phyloP scores from a whole-genome alignment of 2,113 vertebrate genomes.

The Abramis brama region DNA sequence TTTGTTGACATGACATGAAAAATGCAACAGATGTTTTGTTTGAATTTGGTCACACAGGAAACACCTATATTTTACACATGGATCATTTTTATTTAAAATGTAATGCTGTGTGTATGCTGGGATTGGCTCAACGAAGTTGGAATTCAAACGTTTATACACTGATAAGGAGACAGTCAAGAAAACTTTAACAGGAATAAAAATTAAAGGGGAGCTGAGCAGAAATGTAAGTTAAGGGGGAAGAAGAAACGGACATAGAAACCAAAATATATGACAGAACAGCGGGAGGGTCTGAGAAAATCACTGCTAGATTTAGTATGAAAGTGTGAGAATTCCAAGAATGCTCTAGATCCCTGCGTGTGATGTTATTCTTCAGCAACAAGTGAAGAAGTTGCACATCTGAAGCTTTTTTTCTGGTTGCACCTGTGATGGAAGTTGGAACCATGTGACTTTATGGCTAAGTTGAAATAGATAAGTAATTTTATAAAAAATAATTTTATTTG shows the following conservation, averaged over 20 bases:
- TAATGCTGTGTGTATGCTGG: not conserved
- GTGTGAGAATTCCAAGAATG: not conserved
- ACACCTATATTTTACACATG: not conserved
- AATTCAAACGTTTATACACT: not conserved
- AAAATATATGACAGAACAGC: not conserved
- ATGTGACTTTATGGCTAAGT: not conserved
- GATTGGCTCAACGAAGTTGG: not conserved
- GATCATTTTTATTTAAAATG: not conserved
- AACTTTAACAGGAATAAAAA: not conserved
- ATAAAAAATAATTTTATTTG: not conserved
- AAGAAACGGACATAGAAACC: not conserved
- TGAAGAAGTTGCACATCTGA: not conserved
- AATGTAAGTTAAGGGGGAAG: not conserved
- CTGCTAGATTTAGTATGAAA: not conserved
- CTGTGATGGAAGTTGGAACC: not conserved
- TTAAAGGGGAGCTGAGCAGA: not conserved
- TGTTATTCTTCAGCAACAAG: not conserved
- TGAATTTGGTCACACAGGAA: not conserved
- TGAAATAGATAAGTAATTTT: not conserved
- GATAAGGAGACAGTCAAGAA: not conserved
- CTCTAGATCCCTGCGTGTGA: not conserved
- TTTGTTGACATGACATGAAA: not conserved
- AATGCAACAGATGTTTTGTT: not conserved
- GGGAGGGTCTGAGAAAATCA: not conserved
- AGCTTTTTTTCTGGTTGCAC: not conserved